Percentiles rank a stretch among this genome's conserved stretches.
These are phyloP conservation scores for Clinocottus analis DNA, from an alignment of 2,113 vertebrate species.

Conservation along the genomic window DNA sequence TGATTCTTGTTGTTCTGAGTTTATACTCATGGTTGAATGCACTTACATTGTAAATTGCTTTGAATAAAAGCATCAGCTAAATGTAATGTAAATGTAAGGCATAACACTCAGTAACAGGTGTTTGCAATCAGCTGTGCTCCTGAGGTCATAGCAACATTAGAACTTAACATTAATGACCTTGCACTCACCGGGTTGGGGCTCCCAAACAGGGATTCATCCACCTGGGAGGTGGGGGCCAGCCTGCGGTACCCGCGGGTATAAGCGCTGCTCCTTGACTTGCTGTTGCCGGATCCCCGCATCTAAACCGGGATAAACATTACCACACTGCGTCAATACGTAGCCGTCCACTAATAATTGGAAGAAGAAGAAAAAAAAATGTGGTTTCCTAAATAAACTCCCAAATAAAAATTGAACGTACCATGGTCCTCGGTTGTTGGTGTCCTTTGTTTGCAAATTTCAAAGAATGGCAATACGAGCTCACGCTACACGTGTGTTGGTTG, in stretches of 20 bases:
- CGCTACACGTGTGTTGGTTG: background rate
- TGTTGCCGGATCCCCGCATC: constrained; percentile 46
- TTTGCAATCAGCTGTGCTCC: background rate
- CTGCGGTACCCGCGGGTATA: constrained; percentile 75
- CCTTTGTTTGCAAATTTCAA: too few species aligned
- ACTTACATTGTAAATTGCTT: too few species aligned
- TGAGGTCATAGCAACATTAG: background rate
- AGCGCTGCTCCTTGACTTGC: constrained; percentile 34
- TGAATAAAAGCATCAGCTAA: too few species aligned
- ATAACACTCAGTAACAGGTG: background rate
- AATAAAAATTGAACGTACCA: constrained; percentile 45
- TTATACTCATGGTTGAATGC: too few species aligned
- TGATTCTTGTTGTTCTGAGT: too few species aligned
- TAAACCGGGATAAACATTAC: background rate
- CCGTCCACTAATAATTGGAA: background rate
- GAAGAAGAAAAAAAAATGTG: too few species aligned
- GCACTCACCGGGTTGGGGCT: constrained; percentile 70
- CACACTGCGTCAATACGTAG: background rate
- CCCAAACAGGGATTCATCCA: constrained; percentile 86
- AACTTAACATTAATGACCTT: background rate
- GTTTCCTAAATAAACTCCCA: background rate
- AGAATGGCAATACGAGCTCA: too few species aligned
- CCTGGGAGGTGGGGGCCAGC: constrained; percentile 74
- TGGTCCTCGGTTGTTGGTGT: background rate
- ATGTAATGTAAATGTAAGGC: too few species aligned